Evolutionary conservation across 2,888 invertebrate genomes (phyloP), one percentile per base, ranked within the genome.

Genomic region (Iselma pallidipennis): DNA sequence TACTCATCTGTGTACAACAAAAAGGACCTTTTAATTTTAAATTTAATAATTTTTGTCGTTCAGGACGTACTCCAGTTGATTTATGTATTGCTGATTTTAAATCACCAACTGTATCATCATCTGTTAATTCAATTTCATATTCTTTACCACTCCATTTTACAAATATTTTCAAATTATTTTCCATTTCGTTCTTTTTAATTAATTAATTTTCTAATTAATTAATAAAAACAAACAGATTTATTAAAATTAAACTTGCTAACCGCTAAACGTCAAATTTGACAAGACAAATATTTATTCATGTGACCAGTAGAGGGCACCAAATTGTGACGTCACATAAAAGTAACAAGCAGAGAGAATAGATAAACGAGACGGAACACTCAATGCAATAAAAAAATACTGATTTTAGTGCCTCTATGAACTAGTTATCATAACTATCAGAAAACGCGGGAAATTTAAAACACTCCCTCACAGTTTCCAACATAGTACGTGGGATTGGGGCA

Each of bases 131-230:
- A 65, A 97, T 88, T 69, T 88, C 88, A 78, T 88, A 95, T 80
- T 97, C 96, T 76, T 94, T 92, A 54, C 95, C 95, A 81, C 91
- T 92, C 96, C 96, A 98, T 85, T 96, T 96, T 6, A 97, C 90
- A 71, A 89, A 87, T 65, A 96, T 82, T 72, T 84, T 85, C 31
- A 84, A 64, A 28, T 65, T 54, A 53, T 49, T 68, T 59, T 77
- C 77, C 77, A 77, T 77, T 61, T 74, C 74, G 29, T 14, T 19
- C n/a, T 31, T 10, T 16, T 12, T 7, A 21, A 23, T 45, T 23
- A 45, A 45, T 23, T 23, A 45, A 45, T 23, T 4, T 12, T 45
- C 4, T 5, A 28, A 25, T 25, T 16, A 37, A 37, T 37, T 37
- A 16, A 37, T 5, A 37, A 37, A 16, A 37, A 37, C 19, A 9